Evolutionary conservation across 2,797 vertebrate genomes (phyloP).

Genomic region (Echiichthys vipera): DNA sequence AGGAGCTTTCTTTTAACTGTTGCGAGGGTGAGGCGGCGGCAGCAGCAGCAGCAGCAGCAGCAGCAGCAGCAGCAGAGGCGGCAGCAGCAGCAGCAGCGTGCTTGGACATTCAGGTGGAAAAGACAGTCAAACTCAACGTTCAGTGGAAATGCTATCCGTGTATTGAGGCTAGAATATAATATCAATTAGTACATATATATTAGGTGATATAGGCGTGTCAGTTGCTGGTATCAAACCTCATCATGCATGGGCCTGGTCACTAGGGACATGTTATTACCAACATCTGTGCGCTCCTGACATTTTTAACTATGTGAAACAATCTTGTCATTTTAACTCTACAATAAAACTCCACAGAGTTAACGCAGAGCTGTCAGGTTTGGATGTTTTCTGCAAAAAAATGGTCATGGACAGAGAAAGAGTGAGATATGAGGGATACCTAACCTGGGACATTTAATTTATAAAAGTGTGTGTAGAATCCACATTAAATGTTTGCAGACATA

Average conservation of each 20-base stretch:
- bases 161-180: background rate
- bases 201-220: background rate
- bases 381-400: background rate
- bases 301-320: background rate
- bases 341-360: background rate
- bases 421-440: background rate
- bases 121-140: constrained; percentile 1
- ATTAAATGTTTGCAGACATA: too few relatives aligned
- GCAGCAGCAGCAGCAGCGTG: constrained; percentile 9
- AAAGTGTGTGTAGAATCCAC: too few relatives aligned
- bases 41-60: background rate
- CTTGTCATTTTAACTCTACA: background rate
- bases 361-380: background rate
- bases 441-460: too few relatives aligned
- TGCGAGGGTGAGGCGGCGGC: background rate
- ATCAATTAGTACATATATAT: background rate
- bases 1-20: background rate
- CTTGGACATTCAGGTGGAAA: constrained; percentile 3
- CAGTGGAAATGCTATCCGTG: background rate
- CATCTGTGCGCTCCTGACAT: background rate
- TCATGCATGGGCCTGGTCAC: background rate
- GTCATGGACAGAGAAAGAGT: background rate
- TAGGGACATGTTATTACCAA: too few relatives aligned
- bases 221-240: constrained; percentile 48
- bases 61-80: background rate